Evolutionary conservation across 2,797 vertebrate genomes (phyloP), one percentile per base, ranked within the genome.

Genomic region (Lithobates pipiens): DNA sequence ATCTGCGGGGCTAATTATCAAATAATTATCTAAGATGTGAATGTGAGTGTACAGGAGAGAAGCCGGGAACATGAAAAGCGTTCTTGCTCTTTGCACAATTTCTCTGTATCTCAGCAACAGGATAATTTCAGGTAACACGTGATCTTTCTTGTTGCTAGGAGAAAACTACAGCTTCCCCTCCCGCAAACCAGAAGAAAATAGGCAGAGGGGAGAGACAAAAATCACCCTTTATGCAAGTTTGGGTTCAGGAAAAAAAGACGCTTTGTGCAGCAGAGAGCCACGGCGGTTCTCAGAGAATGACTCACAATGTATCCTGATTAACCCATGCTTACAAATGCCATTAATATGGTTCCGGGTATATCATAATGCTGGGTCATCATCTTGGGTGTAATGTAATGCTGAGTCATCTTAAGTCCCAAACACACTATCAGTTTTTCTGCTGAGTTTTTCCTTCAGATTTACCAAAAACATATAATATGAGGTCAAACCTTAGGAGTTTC

Each of bases 81-180:
- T 74, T 74, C 73, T 46, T 46, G 10, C 50, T 39, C 80, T 78
- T 82, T 73, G 67, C 76, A 74, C 76, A 46, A 54, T 78, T 75
- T 68, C 76, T 27, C 29, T 2, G 85, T 79, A 78, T 83, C 85
- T 65, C 80, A 63, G 85, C 85, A 86, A 86, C 85, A 36, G 23
- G 67, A 86, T 82, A 73, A 77, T 82, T 82, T 36, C 36, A 39
- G 27, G 44, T 44, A 86, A 71, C 80, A 77, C 76, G 80, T 72
- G 72, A 77, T 44, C 27, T 54, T 42, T 23, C 68, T 70, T 82
- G 85, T 86, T 86, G 85, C 85, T 86, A 82, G 80, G 80, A 82
- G 82, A 74, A 74, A 68, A 82, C 80, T 71, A 82, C 74, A 82
- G 81, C 80, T 82, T 73, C 57, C 57, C 34, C 46, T 73, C 36